phyloP scores from a whole-genome alignment of 2,797 vertebrate species.

The Rhinichthys osculus region DNA sequence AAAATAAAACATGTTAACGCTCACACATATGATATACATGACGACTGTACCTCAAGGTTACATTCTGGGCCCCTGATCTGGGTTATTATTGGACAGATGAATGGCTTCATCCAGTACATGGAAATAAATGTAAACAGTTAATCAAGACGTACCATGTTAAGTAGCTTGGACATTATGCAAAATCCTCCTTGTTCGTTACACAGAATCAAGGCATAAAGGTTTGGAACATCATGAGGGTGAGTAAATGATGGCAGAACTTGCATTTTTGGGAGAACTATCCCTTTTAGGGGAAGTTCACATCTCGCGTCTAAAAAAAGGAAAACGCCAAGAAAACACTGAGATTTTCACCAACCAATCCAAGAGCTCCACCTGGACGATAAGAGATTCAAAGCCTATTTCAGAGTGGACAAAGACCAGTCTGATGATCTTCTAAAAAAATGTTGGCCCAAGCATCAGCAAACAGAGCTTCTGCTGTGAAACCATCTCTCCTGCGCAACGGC shows the following conservation, averaged over 20 bases:
- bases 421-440: constrained; percentile 4
- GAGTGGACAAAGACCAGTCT: neutral
- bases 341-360: neutral
- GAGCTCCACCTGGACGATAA: neutral
- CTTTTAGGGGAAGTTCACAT: neutral
- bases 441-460: constrained; percentile 5
- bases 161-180: neutral
- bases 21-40: neutral
- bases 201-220: neutral
- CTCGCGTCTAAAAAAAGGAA: neutral
- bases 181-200: neutral
- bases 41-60: neutral
- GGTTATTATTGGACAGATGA: neutral
- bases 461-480: neutral
- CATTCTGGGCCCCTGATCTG: neutral
- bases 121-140: neutral
- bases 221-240: neutral
- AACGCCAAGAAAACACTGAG: neutral
- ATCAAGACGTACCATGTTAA: neutral
- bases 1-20: neutral
- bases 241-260: neutral
- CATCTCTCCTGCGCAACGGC: neutral
- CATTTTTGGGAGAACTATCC: neutral
- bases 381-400: neutral
- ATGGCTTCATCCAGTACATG: neutral